Evolutionary conservation across 2,797 vertebrate species (phyloP), one percentile per base, ranked within the genome.

Genomic region (Notamacropus eugenii): DNA sequence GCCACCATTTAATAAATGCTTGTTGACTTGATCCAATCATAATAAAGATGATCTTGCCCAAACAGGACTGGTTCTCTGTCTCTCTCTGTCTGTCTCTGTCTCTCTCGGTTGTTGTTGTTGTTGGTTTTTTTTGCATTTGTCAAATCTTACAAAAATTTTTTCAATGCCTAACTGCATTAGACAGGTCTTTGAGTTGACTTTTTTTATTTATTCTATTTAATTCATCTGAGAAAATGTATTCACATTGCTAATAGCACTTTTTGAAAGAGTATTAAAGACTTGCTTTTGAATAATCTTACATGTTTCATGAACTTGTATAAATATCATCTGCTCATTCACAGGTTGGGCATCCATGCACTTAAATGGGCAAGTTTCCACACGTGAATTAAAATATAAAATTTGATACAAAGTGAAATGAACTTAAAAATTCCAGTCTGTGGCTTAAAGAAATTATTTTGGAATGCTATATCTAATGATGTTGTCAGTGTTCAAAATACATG

Each of bases 41-140:
- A 74, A 40, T 74, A 74, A 74, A 74, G 16, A 40, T 8, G 22
- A 74, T 74, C n/a, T 40, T 74, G n/a, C 19, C 19, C 19, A 74
- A 40, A 74, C 11, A 22, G 16, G 1, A 9, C 19, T 3, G 67
- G 6, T 74, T 40, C 56, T 57, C 56, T 56, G 4, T 56, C 55
- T 56, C 22, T 56, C 19, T 56, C 0, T 56, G 3, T 55, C 55
- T 55, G 13, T 55, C 16, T 55, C 55, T 55, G 16, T 55, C 55
- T 24, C 55, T 56, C 55, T 1, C 14, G 0, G 3, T 19, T 4
- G 3, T 3, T 19, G 2, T 56, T 19, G 24, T 6, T 57, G 8
- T 27, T 57, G 6, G 1, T 55, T 22, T 56, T 27, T 56, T 67
- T 8, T 74, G n/a, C n/a, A 82, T 82, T 40, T 82, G 67, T 40